Evolutionary conservation across 2,113 vertebrate species (phyloP).

Genomic region (Synodontis membranacea): DNA sequence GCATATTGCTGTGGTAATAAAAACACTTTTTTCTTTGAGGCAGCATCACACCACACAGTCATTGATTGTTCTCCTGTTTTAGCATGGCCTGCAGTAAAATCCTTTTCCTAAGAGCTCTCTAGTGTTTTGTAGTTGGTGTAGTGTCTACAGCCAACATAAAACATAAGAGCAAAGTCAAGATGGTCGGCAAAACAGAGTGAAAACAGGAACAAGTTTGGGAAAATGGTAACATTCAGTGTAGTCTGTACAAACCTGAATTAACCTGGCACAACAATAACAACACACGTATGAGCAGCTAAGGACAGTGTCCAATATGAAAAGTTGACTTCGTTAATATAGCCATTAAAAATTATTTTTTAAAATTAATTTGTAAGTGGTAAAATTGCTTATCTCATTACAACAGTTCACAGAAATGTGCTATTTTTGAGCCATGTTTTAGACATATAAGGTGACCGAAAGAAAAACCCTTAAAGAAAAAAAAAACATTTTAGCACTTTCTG

Average conservation of each 20-base stretch:
- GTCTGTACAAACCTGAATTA: not conserved
- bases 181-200: not conserved
- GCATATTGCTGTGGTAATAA: not conserved
- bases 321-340: not conserved
- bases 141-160: not conserved
- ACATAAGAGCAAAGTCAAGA: not conserved
- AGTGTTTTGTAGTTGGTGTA: not conserved
- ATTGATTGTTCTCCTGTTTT: not conserved
- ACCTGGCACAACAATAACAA: not conserved
- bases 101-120: not conserved
- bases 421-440: not conserved
- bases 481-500: not conserved
- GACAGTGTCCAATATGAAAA: not conserved
- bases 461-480: not conserved
- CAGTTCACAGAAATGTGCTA: not conserved
- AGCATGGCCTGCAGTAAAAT: not conserved
- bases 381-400: not conserved
- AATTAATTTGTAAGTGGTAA: not conserved
- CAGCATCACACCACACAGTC: not conserved
- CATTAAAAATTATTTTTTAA: not conserved
- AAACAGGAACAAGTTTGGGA: not conserved
- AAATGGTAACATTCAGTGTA: not conserved
- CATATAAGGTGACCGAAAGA: not conserved
- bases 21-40: not conserved
- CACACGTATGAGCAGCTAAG: not conserved